A percentile compares a stretch with the other conserved stretches of the same genome.
Evolutionary conservation across 2,888 invertebrate genomes (phyloP).

Genomic region (Morpho helenor): DNA sequence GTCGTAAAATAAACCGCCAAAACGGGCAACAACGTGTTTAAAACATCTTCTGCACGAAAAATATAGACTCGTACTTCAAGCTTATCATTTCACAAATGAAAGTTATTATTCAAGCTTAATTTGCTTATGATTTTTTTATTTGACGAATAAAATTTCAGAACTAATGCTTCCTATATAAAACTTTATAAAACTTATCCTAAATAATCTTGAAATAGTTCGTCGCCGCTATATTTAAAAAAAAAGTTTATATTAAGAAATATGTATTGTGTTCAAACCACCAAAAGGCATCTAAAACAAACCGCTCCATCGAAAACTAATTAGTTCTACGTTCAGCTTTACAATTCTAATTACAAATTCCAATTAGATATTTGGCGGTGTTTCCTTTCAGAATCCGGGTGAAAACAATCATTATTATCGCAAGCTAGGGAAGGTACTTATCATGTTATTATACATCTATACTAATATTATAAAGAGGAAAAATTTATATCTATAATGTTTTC

Average conservation of each 20-base stretch:
- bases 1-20: too few relatives aligned
- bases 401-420: slow-evolving; percentile 72
- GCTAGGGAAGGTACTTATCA: slow-evolving; percentile 11
- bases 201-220: too few relatives aligned
- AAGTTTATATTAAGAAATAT: not conserved
- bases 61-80: too few relatives aligned
- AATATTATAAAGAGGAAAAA: not conserved
- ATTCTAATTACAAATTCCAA: slow-evolving; percentile 76
- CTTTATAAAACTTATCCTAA: too few relatives aligned
- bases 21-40: too few relatives aligned
- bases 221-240: not conserved
- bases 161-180: too few relatives aligned
- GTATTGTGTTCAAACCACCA: not conserved
- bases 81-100: too few relatives aligned
- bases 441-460: not conserved
- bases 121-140: too few relatives aligned
- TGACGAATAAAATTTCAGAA: too few relatives aligned
- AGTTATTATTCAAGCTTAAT: too few relatives aligned
- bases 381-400: slow-evolving; percentile 59
- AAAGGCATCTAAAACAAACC: slow-evolving; percentile 22
- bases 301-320: slow-evolving; percentile 65
- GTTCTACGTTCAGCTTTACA: slow-evolving; percentile 40
- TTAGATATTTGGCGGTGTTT: slow-evolving; percentile 67
- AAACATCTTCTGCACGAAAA: too few relatives aligned
- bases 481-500: too few relatives aligned